These are phyloP conservation scores for Carterocephalus palaemon DNA, from an alignment of 2,888 invertebrate species.

Conservation along the genomic window DNA sequence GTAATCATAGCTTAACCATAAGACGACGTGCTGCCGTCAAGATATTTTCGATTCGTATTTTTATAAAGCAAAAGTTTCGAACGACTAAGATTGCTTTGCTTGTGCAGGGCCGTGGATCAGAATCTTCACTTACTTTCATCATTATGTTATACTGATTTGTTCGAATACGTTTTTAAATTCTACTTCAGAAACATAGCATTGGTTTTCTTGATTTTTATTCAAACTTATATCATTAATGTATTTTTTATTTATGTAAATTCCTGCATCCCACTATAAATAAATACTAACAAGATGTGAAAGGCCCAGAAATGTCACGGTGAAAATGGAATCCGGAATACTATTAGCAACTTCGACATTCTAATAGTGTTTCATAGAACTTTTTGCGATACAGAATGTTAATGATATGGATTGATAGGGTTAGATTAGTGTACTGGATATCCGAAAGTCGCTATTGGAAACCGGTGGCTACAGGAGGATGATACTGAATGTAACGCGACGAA, in stretches of 20 bases:
- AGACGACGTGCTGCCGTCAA: slow-evolving; percentile 72
- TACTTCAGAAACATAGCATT: slow-evolving; percentile 33
- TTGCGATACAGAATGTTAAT: slow-evolving; percentile 36
- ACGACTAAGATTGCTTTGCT: slow-evolving; percentile 74
- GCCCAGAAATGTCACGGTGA: slow-evolving; percentile 58
- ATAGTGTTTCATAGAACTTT: slow-evolving; percentile 34
- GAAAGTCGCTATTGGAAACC: slow-evolving; percentile 36
- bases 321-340: slow-evolving; percentile 41
- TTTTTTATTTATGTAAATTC: slow-evolving; percentile 25
- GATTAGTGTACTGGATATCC: slow-evolving; percentile 26
- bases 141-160: slow-evolving; percentile 33
- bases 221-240: slow-evolving; percentile 20
- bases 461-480: slow-evolving; percentile 34
- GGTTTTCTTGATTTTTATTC: slow-evolving; percentile 23
- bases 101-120: slow-evolving; percentile 69
- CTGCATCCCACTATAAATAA: slow-evolving; percentile 29
- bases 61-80: slow-evolving; percentile 78
- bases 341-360: slow-evolving; percentile 41
- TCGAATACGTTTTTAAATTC: slow-evolving; percentile 37
- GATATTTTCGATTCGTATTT: slow-evolving; percentile 79
- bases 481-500: slow-evolving; percentile 59
- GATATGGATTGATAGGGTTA: slow-evolving; percentile 29
- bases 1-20: slow-evolving; percentile 73
- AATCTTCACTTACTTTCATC: slow-evolving; percentile 37
- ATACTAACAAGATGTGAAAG: slow-evolving; percentile 46